A percentile compares a stretch with the other conserved stretches of the same genome.
Evolutionary conservation across 2,113 vertebrate species (phyloP).

Genomic region (Pygoscelis antarcticus): DNA sequence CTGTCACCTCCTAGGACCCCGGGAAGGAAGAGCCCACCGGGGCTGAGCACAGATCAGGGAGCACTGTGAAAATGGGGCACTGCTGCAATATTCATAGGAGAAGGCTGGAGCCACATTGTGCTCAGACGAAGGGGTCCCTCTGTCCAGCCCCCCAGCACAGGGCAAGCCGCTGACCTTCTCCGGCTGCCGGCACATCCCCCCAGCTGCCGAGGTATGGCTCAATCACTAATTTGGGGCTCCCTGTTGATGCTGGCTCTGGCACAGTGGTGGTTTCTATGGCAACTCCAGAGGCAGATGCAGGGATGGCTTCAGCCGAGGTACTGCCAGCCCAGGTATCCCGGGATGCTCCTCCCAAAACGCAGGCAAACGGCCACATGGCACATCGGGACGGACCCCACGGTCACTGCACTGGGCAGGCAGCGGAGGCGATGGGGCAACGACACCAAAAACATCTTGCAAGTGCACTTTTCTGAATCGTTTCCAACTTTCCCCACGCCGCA

Average conservation of each 20-base stretch:
- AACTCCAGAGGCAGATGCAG: conserved; percentile 73
- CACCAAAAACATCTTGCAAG: neutral
- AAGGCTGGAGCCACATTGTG: neutral
- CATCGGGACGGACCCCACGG: fast-evolving
- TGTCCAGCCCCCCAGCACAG: neutral
- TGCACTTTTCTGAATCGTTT: neutral
- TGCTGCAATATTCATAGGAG: neutral
- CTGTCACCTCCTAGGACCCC: neutral
- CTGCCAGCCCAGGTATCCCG: conserved; percentile 59
- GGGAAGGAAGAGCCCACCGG: neutral
- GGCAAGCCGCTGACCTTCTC: neutral
- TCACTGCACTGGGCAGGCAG: fast-evolving
- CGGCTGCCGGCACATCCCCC: fast-evolving
- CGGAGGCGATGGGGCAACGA: neutral
- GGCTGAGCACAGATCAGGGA: neutral
- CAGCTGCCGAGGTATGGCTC: neutral
- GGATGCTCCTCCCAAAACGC: conserved; percentile 46
- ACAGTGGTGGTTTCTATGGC: conserved; percentile 78
- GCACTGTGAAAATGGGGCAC: neutral
- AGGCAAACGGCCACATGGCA: neutral
- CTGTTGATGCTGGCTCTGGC: conserved; percentile 56
- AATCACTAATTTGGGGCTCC: conserved; percentile 22
- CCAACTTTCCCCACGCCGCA: neutral
- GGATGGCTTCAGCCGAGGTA: conserved; percentile 67
- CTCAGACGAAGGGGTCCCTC: neutral